A percentile compares a stretch with the other conserved stretches of the same genome.
These are phyloP conservation scores for Metridium senile DNA, from an alignment of 92 coral and sea anemone genomes.

Conservation along the genomic window DNA sequence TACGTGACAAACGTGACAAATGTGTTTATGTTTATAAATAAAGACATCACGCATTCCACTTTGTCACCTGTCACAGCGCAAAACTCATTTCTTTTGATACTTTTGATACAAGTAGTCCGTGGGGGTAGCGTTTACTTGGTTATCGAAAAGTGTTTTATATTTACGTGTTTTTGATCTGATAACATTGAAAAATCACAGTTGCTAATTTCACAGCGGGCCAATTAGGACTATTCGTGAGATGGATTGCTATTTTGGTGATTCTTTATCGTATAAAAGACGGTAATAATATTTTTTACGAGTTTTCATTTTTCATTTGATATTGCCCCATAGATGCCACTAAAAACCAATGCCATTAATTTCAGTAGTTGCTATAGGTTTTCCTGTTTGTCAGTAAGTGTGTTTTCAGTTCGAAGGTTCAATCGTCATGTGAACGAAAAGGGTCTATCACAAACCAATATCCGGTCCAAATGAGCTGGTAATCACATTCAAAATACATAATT, in stretches of 20 bases:
- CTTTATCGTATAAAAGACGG: neutral
- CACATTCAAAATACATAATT: constrained; percentile 34
- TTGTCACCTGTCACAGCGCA: constrained; percentile 18
- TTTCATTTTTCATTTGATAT: constrained; percentile 31
- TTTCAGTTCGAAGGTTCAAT: neutral
- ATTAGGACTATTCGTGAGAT: neutral
- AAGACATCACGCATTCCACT: constrained; percentile 20
- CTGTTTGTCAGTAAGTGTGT: neutral
- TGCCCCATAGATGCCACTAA: constrained; percentile 2
- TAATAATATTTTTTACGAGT: constrained; percentile 24
- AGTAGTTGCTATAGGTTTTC: constrained; percentile 33
- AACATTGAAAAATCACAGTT: constrained; percentile 7
- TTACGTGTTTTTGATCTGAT: neutral
- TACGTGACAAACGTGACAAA: constrained; percentile 21
- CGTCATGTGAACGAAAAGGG: constrained; percentile 37
- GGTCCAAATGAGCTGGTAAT: constrained; percentile 34
- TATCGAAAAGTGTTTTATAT: neutral
- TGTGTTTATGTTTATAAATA: constrained; percentile 19
- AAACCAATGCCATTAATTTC: constrained; percentile 9
- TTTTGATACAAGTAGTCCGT: neutral
- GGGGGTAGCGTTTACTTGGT: neutral
- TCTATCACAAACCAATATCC: constrained; percentile 34
- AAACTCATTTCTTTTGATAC: neutral
- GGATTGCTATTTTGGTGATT: neutral
- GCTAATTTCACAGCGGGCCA: neutral